Evolutionary conservation across 2,888 invertebrate species (phyloP), one percentile per base, ranked within the genome.

Genomic region (Drosophila rubida): DNA sequence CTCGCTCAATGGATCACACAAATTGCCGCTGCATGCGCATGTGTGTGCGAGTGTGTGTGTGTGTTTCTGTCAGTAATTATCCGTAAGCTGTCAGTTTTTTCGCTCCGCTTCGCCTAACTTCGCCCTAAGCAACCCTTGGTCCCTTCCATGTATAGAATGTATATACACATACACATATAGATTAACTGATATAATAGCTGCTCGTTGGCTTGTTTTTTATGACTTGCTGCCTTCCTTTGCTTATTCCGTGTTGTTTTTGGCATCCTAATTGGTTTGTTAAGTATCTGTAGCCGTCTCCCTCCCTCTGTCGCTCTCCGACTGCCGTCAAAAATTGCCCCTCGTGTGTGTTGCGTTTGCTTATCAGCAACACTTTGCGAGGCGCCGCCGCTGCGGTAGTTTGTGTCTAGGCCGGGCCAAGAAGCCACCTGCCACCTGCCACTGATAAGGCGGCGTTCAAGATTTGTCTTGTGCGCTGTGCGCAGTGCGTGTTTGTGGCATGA

Each of bases 81-180:
- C 83, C 83, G 81, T 87, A 87, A 87, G 85, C 86, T 87, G 86
- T 87, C 86, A 87, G 85, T 85, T 87, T 83, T 79, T 87, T 87
- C 81, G 87, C 86, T 86, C 75, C 45, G 62, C 54, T 57, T 55
- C 61, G 41, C 39, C 60, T 41, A 35, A 19, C 19, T 66, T 71
- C 16, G 13, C 50, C 32, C 53, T 58, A 32, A 11, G 4, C 4
- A 64, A 60, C 39, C 60, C 30, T 51, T 45, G 55, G 13, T 44
- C 44, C 44, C 46, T 44, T 51, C 5, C 16, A 45, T 30, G 23
- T 59, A 49, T 25, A 50, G 39, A 70, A 51, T 14, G 16, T 13
- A 45, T 51, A 39, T 6, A 46, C n/a, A 46, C 23, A 45, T 65
- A 25, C 25, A 62, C 57, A 66, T 65, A 68, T 53, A 65, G 65